Conservation (phyloP, 2,888 invertebrate genomes). For the Xestia xanthographa region DNA sequence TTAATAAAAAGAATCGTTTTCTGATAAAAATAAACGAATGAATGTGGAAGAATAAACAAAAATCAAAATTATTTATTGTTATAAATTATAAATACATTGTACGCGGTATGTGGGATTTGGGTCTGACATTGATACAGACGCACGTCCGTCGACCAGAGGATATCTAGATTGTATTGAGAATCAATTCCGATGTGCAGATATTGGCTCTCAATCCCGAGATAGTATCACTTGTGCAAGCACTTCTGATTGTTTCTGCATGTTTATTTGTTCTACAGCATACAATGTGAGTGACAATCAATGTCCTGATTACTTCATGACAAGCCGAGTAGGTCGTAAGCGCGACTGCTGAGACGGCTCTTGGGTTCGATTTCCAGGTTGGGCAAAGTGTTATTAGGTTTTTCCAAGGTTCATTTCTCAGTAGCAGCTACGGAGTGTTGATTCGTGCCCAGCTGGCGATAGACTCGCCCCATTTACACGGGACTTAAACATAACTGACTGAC, state of each 20-base stretch:
- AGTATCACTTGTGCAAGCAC: slow-evolving; percentile 12
- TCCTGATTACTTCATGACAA: background rate
- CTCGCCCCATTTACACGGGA: background rate
- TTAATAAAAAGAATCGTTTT: background rate
- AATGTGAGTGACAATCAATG: background rate
- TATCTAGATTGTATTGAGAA: slow-evolving; percentile 17
- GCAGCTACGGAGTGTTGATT: background rate
- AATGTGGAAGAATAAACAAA: background rate
- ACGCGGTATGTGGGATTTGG: too few relatives aligned
- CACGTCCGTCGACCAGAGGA: too few relatives aligned
- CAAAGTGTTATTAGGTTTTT: background rate
- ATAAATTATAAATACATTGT: too few relatives aligned
- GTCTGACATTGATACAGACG: background rate
- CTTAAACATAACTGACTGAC: background rate
- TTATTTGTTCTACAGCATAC: slow-evolving; percentile 13
- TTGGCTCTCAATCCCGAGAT: slow-evolving; percentile 1
- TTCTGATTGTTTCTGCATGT: slow-evolving; percentile 3
- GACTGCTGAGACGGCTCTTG: background rate
- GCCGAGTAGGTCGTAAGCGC: background rate
- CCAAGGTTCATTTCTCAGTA: background rate
- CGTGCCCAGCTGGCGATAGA: background rate
- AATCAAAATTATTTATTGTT: too few relatives aligned
- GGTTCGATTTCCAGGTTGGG: background rate
- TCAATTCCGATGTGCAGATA: slow-evolving; percentile 25
- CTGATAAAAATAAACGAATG: background rate